Conservation (phyloP, 2,113 vertebrate genomes). For the Odontophorus gujanensis region DNA sequence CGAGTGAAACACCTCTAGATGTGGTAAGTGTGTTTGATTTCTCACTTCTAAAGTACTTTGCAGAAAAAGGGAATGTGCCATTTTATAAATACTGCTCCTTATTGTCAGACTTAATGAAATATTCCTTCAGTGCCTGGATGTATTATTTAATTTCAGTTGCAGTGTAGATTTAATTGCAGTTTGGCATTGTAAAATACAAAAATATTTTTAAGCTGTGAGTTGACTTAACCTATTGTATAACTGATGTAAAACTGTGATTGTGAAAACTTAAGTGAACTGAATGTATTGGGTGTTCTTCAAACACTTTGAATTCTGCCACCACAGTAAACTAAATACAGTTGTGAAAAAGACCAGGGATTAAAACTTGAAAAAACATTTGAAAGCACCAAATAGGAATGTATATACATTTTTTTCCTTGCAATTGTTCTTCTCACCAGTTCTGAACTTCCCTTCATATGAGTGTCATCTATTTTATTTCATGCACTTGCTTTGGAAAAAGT, state of each 20-base stretch:
- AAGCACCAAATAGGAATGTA: background rate
- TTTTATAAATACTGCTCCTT: background rate
- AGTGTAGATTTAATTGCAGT: background rate
- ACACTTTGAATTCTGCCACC: background rate
- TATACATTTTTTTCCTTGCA: background rate
- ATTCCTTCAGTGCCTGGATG: background rate
- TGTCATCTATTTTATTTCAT: background rate
- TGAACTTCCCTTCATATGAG: background rate
- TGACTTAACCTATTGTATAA: background rate
- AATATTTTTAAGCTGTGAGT: background rate
- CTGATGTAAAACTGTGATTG: background rate
- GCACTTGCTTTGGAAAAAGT: background rate
- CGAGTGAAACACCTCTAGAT: slow-evolving; percentile 96
- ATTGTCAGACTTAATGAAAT: background rate
- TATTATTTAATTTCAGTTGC: background rate
- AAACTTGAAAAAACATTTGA: background rate
- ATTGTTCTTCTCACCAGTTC: background rate
- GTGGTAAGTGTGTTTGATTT: slow-evolving; percentile 87
- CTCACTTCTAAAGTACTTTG: background rate
- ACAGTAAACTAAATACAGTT: background rate
- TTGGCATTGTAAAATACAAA: background rate
- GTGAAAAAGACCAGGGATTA: background rate
- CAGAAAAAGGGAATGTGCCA: background rate
- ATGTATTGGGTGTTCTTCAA: background rate
- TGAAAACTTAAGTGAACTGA: background rate